These are phyloP conservation scores for Liopterus haemorrhoidalis DNA, from an alignment of 2,888 invertebrate species.

Conservation along the genomic window DNA sequence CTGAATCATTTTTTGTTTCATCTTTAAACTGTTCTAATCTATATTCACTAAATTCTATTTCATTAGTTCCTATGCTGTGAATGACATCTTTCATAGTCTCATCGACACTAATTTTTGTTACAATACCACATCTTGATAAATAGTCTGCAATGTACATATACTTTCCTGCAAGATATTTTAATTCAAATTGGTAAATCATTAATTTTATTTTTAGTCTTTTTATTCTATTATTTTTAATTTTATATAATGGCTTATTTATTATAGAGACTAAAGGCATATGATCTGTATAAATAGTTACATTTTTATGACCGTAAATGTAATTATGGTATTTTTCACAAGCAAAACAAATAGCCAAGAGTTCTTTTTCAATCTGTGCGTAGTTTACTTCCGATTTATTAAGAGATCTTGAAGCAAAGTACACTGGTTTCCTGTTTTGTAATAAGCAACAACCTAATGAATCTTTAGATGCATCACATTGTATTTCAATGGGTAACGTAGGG, in stretches of 20 bases:
- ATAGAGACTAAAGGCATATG: slow-evolving; percentile 27
- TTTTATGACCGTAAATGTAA: slow-evolving; percentile 23
- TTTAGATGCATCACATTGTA: background rate
- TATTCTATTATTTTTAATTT: slow-evolving; percentile 23
- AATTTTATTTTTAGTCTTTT: slow-evolving; percentile 30
- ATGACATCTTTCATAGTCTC: too few relatives aligned
- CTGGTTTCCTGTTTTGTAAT: slow-evolving; percentile 9
- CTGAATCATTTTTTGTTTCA: too few relatives aligned
- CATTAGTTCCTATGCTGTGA: too few relatives aligned
- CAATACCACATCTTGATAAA: slow-evolving; percentile 21
- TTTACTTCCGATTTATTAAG: slow-evolving; percentile 26
- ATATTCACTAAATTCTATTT: too few relatives aligned
- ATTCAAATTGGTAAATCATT: slow-evolving; percentile 26
- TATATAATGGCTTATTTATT: slow-evolving; percentile 27
- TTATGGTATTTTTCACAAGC: slow-evolving; percentile 21
- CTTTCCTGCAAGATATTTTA: slow-evolving; percentile 26
- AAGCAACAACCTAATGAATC: background rate
- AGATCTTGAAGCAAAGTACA: slow-evolving; percentile 27
- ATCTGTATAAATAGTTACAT: slow-evolving; percentile 23
- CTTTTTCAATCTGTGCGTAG: slow-evolving; percentile 31
- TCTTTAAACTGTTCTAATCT: too few relatives aligned
- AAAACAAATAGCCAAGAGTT: slow-evolving; percentile 22
- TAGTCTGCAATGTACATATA: slow-evolving; percentile 26
- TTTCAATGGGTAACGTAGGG: background rate
- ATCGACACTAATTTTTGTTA: too few relatives aligned